phyloP scores from a whole-genome alignment of 2,797 vertebrate species.

The Loriculus beryllinus region DNA sequence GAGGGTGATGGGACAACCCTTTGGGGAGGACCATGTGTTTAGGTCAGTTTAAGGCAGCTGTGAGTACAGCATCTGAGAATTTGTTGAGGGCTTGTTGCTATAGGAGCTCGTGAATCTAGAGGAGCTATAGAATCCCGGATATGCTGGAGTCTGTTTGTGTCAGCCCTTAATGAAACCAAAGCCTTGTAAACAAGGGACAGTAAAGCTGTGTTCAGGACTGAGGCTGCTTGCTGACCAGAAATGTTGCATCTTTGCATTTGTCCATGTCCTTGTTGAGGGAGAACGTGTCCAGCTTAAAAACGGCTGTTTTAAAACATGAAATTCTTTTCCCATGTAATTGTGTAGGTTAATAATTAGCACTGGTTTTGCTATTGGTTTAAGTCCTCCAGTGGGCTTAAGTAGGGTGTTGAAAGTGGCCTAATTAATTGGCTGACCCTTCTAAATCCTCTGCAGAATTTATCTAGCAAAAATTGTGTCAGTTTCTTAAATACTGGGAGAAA shows the following conservation, averaged over 20 bases:
- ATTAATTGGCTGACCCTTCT: neutral
- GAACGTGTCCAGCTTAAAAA: neutral
- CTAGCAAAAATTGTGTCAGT: neutral
- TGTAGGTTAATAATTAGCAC: neutral
- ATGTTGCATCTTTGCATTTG: neutral
- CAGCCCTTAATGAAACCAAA: neutral
- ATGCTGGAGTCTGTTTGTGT: neutral
- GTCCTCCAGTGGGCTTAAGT: neutral
- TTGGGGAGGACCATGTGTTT: neutral
- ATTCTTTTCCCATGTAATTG: neutral
- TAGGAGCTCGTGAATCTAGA: neutral
- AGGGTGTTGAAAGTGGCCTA: conserved; percentile 1
- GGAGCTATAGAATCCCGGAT: neutral
- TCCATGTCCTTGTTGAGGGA: neutral
- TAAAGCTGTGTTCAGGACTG: neutral
- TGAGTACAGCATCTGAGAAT: neutral
- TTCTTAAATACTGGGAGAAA: neutral
- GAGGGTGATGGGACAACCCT: neutral
- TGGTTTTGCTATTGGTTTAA: neutral
- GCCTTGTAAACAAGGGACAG: neutral
- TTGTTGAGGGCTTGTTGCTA: neutral
- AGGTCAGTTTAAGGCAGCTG: neutral
- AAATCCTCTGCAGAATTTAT: neutral
- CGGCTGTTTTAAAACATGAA: neutral
- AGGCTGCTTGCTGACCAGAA: neutral